Evolutionary conservation across 2,888 invertebrate genomes (phyloP).

Genomic region (Latrodectus elegans): DNA sequence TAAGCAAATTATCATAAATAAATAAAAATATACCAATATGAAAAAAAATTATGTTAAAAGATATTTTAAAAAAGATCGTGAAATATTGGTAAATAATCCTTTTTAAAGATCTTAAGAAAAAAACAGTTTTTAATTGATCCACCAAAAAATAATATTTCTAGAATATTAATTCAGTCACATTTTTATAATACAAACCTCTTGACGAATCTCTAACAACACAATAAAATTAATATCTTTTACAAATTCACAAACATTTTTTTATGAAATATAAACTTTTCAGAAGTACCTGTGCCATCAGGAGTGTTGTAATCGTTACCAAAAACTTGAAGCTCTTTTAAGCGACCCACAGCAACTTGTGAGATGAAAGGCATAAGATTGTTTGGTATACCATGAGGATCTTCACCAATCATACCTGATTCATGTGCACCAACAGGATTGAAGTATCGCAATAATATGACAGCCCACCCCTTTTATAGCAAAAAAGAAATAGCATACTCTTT

Average conservation of each 20-base stretch:
- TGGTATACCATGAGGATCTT: slow-evolving; percentile 78
- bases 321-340: slow-evolving; percentile 83
- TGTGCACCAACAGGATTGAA: slow-evolving; percentile 79
- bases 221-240: too few relatives aligned
- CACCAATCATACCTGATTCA: slow-evolving; percentile 78
- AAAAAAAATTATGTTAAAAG: not conserved
- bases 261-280: not conserved
- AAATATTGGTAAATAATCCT: not conserved
- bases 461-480: slow-evolving; percentile 75
- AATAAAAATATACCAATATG: too few relatives aligned
- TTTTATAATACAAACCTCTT: not conserved
- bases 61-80: not conserved
- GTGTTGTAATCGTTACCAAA: slow-evolving; percentile 93
- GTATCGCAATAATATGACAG: slow-evolving; percentile 77
- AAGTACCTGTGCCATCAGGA: slow-evolving; percentile 86
- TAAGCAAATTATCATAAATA: too few relatives aligned
- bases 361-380: slow-evolving; percentile 83
- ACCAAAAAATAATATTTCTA: too few relatives aligned
- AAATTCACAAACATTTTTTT: not conserved
- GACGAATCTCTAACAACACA: too few relatives aligned
- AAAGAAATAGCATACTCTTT: too few relatives aligned
- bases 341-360: slow-evolving; percentile 90
- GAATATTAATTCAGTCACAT: too few relatives aligned
- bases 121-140: too few relatives aligned
- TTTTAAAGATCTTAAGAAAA: not conserved